Evolutionary conservation across 2,797 vertebrate genomes (phyloP), one percentile per base, ranked within the genome.

Genomic region (Myripristis murdjan): DNA sequence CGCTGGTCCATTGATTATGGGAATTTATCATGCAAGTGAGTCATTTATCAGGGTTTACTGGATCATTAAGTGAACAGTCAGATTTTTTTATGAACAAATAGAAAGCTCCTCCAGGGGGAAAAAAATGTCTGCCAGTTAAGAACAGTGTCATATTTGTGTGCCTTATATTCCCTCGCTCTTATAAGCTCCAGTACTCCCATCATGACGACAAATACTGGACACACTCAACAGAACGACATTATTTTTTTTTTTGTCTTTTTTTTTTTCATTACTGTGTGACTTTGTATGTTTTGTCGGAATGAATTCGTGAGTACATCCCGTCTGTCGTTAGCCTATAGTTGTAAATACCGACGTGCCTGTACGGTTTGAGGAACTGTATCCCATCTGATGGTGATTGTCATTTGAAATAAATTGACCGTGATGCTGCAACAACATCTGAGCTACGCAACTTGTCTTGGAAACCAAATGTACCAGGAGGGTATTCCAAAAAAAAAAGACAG

Each of bases 321-420:
- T 9, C 28, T 54, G 15, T 56, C 37, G 16, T 58, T 14, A 16
- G 23, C 37, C 23, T 41, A 35, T 39, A 39, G 54, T 64, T 66
- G 53, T 74, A 33, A 16, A 16, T 49, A 41, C 3, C 75, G 24
- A 23, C 56, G 76, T 75, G 51, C 22, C 62, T 67, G 35, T 74
- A n/a, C 58, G 57, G 54, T 55, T 54, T 43, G 28, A 77, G 28
- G 20, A 68, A 53, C 20, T 1, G n/a, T 56, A n/a, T 33, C 70
- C 51, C 39, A 22, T 49, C 57, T 46, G 58, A 67, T 12, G 35
- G 39, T 52, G 60, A 51, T 15, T 59, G 20, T 67, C 49, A 55
- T 26, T 15, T 77, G 28, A 64, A 86, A 87, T 86, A 77, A 79
- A 87, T 39, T 53, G 15, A 72, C 44, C 31, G 20, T 37, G 31